Percentiles rank a stretch among this genome's conserved stretches.
Evolutionary conservation across 2,797 vertebrate species (phyloP).

Genomic region (Lagothrix lagotricha): DNA sequence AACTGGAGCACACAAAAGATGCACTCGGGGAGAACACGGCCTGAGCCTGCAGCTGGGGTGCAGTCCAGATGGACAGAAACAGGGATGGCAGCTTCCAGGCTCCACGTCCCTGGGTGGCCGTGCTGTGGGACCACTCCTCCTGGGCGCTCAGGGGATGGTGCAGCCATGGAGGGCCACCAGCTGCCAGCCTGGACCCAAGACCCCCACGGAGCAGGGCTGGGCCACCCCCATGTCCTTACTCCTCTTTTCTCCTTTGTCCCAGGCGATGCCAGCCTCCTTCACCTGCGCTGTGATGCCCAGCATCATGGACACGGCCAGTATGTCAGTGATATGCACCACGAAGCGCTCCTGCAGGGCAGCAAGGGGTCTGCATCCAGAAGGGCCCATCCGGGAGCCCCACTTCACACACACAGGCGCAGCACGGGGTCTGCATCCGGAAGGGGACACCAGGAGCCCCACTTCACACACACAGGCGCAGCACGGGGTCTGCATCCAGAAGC

Average conservation of each 20-base stretch:
- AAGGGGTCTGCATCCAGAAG: accelerated
- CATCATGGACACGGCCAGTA: conserved; percentile 99
- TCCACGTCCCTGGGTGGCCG: accelerated
- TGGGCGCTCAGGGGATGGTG: neutral
- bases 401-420: neutral
- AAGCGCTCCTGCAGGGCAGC: conserved; percentile 92
- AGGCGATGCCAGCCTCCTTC: conserved; percentile 97
- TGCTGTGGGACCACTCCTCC: neutral
- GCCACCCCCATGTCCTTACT: conserved; percentile 85
- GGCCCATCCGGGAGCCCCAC: too few species aligned
- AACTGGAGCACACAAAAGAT: neutral
- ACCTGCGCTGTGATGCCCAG: conserved; percentile 98
- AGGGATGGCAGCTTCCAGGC: neutral
- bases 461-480: neutral
- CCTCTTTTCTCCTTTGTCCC: conserved; percentile 99
- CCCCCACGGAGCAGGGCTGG: neutral
- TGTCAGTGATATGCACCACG: conserved; percentile 97
- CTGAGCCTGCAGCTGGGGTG: neutral
- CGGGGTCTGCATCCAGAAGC: accelerated
- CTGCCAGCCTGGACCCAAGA: neutral
- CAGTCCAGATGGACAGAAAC: neutral
- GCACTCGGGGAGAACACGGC: accelerated
- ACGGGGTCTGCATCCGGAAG: too few species aligned
- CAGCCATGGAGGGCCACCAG: accelerated
- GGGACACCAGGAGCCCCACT: neutral